Evolutionary conservation across 2,797 vertebrate genomes (phyloP).

Genomic region (Crocidura indochinensis): DNA sequence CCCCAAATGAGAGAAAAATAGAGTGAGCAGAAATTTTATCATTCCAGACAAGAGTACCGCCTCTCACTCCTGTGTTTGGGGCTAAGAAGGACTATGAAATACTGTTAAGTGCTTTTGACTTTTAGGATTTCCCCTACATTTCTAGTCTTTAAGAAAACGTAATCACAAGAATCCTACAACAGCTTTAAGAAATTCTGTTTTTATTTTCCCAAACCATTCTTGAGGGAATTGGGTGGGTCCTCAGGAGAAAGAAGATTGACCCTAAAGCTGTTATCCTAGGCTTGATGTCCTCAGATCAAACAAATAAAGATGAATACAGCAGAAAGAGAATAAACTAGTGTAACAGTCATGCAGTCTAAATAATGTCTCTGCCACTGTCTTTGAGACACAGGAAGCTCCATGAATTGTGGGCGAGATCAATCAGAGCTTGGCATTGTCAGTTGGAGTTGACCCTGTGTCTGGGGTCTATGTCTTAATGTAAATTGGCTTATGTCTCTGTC

Average conservation of each 20-base stretch:
- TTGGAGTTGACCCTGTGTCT: conserved; percentile 74
- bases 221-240: conserved; percentile 29
- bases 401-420: conserved; percentile 45
- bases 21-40: conserved; percentile 40
- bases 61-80: background rate
- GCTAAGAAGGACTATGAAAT: conserved; percentile 21
- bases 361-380: conserved; percentile 53
- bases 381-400: background rate
- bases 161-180: background rate
- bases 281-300: conserved; percentile 32
- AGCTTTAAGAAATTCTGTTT: conserved; percentile 38
- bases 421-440: conserved; percentile 75
- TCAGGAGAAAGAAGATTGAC: accelerated
- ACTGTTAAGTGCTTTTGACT: conserved; percentile 42
- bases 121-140: conserved; percentile 20
- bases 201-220: background rate
- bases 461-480: conserved; percentile 86
- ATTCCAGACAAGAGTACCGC: background rate
- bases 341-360: conserved; percentile 45
- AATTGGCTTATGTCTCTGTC: conserved; percentile 87
- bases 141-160: conserved; percentile 47
- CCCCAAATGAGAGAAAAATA: background rate
- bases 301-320: conserved; percentile 52
- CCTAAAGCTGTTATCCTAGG: conserved; percentile 47
- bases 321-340: conserved; percentile 18